Percentiles rank a stretch among this genome's conserved stretches.
These are phyloP conservation scores for Callionymus lyra DNA, from an alignment of 2,113 vertebrate species.

Conservation along the genomic window DNA sequence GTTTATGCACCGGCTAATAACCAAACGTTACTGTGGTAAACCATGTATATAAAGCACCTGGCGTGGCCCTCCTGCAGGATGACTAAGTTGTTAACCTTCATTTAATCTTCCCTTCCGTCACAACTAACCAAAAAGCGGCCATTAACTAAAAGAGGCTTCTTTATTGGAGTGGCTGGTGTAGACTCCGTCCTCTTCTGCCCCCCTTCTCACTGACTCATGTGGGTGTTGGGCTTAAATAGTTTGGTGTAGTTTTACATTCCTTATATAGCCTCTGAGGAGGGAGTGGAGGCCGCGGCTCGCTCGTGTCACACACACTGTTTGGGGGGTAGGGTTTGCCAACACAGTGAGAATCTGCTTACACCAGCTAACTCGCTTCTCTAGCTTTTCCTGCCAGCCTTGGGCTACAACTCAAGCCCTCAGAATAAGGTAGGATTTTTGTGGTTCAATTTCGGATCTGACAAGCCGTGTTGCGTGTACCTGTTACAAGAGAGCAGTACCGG, in stretches of 20 bases:
- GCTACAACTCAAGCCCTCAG: slow-evolving; percentile 42
- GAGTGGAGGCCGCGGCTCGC: slow-evolving; percentile 57
- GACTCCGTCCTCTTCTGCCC: slow-evolving; percentile 15
- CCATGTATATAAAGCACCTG: too few relatives aligned
- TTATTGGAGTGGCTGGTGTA: slow-evolving; percentile 48
- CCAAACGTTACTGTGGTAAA: too few relatives aligned
- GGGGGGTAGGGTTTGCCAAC: slow-evolving; percentile 46
- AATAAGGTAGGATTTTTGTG: slow-evolving; percentile 55
- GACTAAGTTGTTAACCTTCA: slow-evolving; percentile 1
- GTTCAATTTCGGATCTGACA: neutral
- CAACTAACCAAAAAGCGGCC: too few relatives aligned
- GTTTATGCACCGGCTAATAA: too few relatives aligned
- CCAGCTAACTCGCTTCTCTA: slow-evolving; percentile 38
- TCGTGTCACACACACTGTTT: slow-evolving; percentile 53
- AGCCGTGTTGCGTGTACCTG: too few relatives aligned
- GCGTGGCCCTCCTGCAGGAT: slow-evolving; percentile 11
- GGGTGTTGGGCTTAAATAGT: slow-evolving; percentile 80
- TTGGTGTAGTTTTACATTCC: slow-evolving; percentile 82
- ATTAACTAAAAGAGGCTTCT: too few relatives aligned
- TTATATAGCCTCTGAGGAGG: slow-evolving; percentile 75
- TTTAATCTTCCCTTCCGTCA: too few relatives aligned
- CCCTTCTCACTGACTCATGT: slow-evolving; percentile 65
- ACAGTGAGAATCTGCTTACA: slow-evolving; percentile 52
- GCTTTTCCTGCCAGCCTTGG: slow-evolving; percentile 51
- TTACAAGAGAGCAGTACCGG: too few relatives aligned